Evolutionary conservation across 2,113 vertebrate genomes (phyloP), one percentile per base, ranked within the genome.

Genomic region (Sylvilagus bachmani): DNA sequence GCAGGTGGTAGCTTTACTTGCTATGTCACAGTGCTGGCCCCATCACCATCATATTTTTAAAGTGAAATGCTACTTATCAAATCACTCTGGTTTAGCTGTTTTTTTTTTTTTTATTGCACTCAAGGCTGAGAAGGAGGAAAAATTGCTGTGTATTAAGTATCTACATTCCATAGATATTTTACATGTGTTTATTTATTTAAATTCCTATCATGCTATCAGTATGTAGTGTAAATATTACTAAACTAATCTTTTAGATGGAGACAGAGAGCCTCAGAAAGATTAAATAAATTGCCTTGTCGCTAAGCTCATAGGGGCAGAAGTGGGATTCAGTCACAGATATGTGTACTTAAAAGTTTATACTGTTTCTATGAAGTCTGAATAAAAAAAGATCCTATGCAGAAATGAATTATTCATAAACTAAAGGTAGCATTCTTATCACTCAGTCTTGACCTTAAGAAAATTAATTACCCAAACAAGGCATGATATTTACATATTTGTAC

Each of bases 401-500:
- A 93, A 92, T 93, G 38, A 90, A 96, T 97, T 93, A 96, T 95
- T 97, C 86, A 97, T 97, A 86, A 92, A 79, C 29, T 62, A n/a
- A 94, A 95, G 64, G 69, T 73, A 82, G 13, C n/a, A 94, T 51
- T 94, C 86, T 95, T 96, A 95, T 89, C 82, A 95, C 79, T 89
- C 79, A 91, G 86, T 84, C 53, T 92, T 97, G 90, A 93, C 90
- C 92, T 96, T 95, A 96, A 90, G 31, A 49, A 96, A 96, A 95
- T 95, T 93, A 97, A 95, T 96, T 97, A 92, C 82, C 92, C 86
- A 96, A 78, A 93, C 62, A 89, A 95, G n/a, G 55, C n/a, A 44
- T 95, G 74, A 27, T 96, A 95, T 96, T 97, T 97, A 91, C 86
- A 78, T 92, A 95, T 95, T 97, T 66, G 27, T 92, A 92, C 64